Base-by-base conservation (phyloP, 2,113 vertebrate genomes). In the Corythornis madagascariensis region DNA sequence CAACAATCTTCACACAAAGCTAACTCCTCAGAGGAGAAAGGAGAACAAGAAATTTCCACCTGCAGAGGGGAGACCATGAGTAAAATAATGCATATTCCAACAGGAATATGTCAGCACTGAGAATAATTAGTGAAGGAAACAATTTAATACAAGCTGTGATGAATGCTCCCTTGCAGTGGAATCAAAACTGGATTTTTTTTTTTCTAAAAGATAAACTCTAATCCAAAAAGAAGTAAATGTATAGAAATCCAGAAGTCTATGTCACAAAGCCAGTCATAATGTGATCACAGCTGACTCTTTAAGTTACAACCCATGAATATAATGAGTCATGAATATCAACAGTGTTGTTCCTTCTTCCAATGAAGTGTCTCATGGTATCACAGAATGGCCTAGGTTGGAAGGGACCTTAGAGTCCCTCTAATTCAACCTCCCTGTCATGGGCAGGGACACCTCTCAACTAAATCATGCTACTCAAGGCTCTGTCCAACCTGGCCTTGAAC, bases 141-240 rank as follows among this genome's bases (percentile, higher is more conserved):
- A 81, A 53, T 63, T 92, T 93, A 73, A 73, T 43, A 80, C 29
- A 28, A 45, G 13, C 35, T 88, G 33, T 77, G 64, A 86, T 77
- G 78, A 92, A 92, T 70, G 56, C 13, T 80, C 42, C 22, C 33
- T 86, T 65, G 53, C 26, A 86, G 72, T 56, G 43, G 43, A 95
- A 94, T 88, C 88, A 88, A 90, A 94, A 83, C 18, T 77, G 88
- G 85, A 90, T 88, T 60, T 93, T 88, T 60, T 93, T 95, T 94
- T n/a, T 95, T 86, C 43, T 86, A 88, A 47, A 88, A 88, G 88
- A 95, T 90, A 95, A 93, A 7, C 20, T 81, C 35, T 88, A 94
- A 90, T 86, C 56, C 40, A 96, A 96, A 94, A 72, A 93, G 35
- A 86, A 93, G 69, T 70, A 52, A 78, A 1, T 86, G 86, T 56